Evolutionary conservation across 2,888 invertebrate species (phyloP), one percentile per base, ranked within the genome.

Genomic region (Dendrolimus pini): DNA sequence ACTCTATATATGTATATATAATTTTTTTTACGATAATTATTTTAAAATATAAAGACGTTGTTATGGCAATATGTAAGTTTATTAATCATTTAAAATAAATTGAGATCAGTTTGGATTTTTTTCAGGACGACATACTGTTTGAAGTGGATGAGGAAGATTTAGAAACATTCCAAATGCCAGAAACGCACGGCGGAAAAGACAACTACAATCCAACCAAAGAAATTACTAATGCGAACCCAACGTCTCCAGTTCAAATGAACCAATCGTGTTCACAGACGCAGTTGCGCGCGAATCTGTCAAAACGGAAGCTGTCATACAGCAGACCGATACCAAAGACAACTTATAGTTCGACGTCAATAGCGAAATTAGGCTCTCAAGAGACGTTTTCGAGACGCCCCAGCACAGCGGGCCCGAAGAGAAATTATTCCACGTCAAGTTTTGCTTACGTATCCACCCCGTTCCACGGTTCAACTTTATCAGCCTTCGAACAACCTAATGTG

Each of bases 361-460:
- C 84, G 7, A 88, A 83, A 18, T 52, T 87, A 0, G 89, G 87
- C 0, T 88, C 89, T 0, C 84, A 85, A 59, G 90, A 88, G 9
- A 72, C 76, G 0, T 85, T 87, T 10, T 80, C 84, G 0, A 78
- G 86, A 0, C 72, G 81, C 41, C 59, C 83, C 0, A 88, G 88
- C 53, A 78, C 75, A 0, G 77, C 77, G 54, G 69, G 83, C 61
- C 94, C 94, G 1, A 93, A 91, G 68, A 91, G 93, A 52, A 95
- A 94, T 30, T 93, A 94, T 9, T 96, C 96, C 0, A 95, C 95
- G 0, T 95, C 96, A 7, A 96, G 96, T 56, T 96, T 97, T 69
- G 94, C 96, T 53, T 96, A 96, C 71, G 93, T 96, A 0, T 95
- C 95, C 9, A 96, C 96, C 0, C 95, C 96, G 0, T 96, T 96